A percentile compares a stretch with the other conserved stretches of the same genome.
These are phyloP conservation scores for Sialis fuliginosa DNA, from an alignment of 2,888 invertebrate species.

Conservation along the genomic window DNA sequence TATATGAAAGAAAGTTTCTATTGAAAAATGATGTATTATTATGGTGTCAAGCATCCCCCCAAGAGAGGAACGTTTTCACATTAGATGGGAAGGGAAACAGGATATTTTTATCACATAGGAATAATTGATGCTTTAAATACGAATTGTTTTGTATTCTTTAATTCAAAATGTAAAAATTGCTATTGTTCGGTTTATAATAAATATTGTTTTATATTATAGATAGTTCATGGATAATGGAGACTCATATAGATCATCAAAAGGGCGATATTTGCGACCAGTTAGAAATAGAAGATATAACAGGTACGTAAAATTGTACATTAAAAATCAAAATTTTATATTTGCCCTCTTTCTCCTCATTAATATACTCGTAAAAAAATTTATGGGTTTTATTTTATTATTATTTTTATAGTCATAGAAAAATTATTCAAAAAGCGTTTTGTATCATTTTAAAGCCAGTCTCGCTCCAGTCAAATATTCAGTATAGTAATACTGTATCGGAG, in stretches of 20 bases:
- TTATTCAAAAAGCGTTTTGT: too few relatives aligned
- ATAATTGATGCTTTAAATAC: neutral
- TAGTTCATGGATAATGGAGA: constrained; percentile 1
- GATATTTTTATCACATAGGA: too few relatives aligned
- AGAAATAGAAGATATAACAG: constrained; percentile 55
- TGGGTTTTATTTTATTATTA: neutral
- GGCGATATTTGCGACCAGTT: constrained; percentile 41
- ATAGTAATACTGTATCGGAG: too few relatives aligned
- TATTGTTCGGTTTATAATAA: neutral
- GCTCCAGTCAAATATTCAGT: too few relatives aligned
- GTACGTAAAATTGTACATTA: constrained; percentile 27
- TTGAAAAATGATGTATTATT: too few relatives aligned
- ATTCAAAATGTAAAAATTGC: neutral
- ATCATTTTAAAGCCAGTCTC: too few relatives aligned
- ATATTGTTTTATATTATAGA: neutral
- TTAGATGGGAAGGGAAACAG: too few relatives aligned
- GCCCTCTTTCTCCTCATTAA: constrained; percentile 4
- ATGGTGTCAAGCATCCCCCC: too few relatives aligned
- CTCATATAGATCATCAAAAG: constrained; percentile 20
- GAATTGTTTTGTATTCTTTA: neutral
- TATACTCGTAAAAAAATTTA: neutral
- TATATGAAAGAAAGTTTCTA: too few relatives aligned
- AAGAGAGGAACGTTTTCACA: too few relatives aligned
- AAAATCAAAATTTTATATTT: too few relatives aligned
- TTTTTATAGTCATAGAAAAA: too few relatives aligned